These are phyloP conservation scores for Pelusios castaneus DNA, from an alignment of 2,113 vertebrate species.

Conservation along the genomic window DNA sequence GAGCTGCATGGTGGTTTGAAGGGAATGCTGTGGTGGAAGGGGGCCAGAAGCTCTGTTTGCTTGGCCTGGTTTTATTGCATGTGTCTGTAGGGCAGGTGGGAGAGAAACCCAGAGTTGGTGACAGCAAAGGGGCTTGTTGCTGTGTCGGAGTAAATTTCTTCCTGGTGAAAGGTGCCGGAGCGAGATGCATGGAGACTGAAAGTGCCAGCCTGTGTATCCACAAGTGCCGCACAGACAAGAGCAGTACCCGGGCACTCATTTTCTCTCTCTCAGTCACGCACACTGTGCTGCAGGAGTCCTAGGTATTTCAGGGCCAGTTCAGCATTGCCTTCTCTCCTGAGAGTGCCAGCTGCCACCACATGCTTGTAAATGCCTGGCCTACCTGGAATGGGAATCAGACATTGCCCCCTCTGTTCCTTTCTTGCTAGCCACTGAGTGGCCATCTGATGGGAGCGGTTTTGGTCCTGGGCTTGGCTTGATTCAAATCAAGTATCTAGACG, in stretches of 20 bases:
- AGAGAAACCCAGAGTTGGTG: not conserved
- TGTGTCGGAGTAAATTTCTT: not conserved
- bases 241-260: not conserved
- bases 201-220: not conserved
- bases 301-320: not conserved
- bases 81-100: not conserved
- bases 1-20: not conserved
- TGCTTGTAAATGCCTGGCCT: not conserved
- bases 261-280: not conserved
- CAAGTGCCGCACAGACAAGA: not conserved
- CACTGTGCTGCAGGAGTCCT: not conserved
- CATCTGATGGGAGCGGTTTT: not conserved
- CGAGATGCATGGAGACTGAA: not conserved
- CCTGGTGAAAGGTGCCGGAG: not conserved
- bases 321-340: not conserved
- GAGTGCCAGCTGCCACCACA: not conserved
- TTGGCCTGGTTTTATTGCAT: not conserved
- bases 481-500: not conserved
- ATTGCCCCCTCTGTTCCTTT: not conserved
- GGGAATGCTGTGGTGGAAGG: not conserved
- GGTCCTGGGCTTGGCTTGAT: not conserved
- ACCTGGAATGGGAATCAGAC: not conserved
- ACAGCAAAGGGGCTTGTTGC: not conserved
- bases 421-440: not conserved
- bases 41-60: not conserved